These are phyloP conservation scores for Lasioglossum malachurum DNA, from an alignment of 2,888 invertebrate species.

Conservation along the genomic window DNA sequence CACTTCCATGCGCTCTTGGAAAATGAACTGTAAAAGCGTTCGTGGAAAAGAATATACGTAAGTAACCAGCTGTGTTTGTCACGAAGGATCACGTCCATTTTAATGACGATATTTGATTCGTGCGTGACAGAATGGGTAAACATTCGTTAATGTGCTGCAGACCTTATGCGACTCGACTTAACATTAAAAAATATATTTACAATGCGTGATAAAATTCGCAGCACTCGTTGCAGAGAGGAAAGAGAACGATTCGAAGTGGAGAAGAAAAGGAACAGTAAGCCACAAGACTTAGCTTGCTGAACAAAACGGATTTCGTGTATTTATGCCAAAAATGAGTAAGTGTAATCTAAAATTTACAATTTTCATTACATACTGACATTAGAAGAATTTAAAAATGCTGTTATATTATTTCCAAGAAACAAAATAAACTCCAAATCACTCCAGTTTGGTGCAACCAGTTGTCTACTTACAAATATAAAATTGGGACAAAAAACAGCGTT, in stretches of 20 bases:
- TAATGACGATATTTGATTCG: conserved; percentile 23
- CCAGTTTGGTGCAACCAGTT: neutral
- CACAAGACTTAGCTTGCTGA: no score
- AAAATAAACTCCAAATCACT: neutral
- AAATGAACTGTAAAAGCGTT: neutral
- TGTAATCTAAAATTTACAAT: no score
- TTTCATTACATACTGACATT: neutral
- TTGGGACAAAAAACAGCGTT: neutral
- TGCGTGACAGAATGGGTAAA: conserved; percentile 35
- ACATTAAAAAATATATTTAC: neutral
- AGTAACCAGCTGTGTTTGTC: neutral
- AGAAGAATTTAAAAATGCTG: no score
- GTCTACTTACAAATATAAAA: neutral
- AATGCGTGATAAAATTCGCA: neutral
- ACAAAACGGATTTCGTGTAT: no score
- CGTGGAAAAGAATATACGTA: neutral
- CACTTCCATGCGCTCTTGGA: neutral
- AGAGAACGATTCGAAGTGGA: neutral
- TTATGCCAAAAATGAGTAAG: neutral
- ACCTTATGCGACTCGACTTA: neutral
- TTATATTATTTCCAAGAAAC: no score
- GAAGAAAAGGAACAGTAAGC: neutral
- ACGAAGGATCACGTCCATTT: conserved; percentile 38
- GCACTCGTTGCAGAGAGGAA: neutral
- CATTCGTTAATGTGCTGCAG: neutral